Evolutionary conservation across 1,140 invertebrate genomes (phyloP).

Genomic region (Drosophila bipectinata): DNA sequence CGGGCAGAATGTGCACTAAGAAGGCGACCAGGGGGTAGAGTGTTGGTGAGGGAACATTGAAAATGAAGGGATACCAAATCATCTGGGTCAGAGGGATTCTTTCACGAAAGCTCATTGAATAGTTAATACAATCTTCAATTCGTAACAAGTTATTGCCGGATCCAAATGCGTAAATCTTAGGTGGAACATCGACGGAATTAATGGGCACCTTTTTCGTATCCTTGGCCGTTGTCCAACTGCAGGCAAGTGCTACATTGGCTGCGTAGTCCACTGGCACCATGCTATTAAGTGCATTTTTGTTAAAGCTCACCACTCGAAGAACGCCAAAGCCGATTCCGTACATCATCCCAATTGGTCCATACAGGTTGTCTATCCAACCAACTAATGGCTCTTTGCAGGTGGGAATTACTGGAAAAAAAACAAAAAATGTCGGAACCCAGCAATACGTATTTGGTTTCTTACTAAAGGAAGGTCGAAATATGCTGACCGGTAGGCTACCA

Average conservation of each 20-base stretch:
- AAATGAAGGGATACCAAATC: conserved; percentile 85
- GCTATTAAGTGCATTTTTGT: conserved; percentile 73
- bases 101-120: conserved; percentile 43
- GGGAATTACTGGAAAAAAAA: conserved; percentile 88
- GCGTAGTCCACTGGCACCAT: conserved; percentile 92
- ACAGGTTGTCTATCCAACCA: conserved; percentile 96
- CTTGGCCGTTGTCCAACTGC: conserved; percentile 87
- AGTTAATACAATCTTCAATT: conserved; percentile 85
- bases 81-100: conserved; percentile 74
- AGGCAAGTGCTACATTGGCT: conserved; percentile 89
- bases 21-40: conserved; percentile 83
- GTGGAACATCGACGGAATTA: conserved; percentile 21
- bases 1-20: conserved; percentile 86
- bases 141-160: conserved; percentile 87
- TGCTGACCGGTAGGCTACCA: conserved; percentile 88
- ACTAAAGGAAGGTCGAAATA: conserved; percentile 90
- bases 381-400: conserved; percentile 89
- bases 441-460: conserved; percentile 57
- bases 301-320: conserved; percentile 87
- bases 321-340: conserved; percentile 89
- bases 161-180: conserved; percentile 89
- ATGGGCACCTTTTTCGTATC: too few species aligned
- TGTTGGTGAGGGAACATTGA: conserved; percentile 68
- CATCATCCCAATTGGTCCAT: conserved; percentile 91
- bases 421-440: conserved; percentile 86